These are phyloP conservation scores for Keiferia lycopersicella DNA, from an alignment of 2,888 invertebrate species.

Conservation along the genomic window DNA sequence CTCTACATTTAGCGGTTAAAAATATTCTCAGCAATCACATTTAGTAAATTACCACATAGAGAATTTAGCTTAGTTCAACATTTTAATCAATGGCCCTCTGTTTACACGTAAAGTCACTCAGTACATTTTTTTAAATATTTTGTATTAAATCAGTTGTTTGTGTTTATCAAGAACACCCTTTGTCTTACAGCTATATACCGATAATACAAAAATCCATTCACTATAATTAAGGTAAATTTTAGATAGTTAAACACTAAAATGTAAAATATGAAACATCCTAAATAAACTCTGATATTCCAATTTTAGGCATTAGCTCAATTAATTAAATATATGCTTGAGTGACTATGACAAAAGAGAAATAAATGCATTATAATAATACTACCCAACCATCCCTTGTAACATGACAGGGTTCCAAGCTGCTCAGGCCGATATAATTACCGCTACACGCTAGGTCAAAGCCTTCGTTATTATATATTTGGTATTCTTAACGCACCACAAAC, in stretches of 20 bases:
- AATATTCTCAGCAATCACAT: constrained; percentile 80
- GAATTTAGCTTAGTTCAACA: constrained; percentile 80
- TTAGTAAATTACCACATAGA: constrained; percentile 79
- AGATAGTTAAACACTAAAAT: constrained; percentile 81
- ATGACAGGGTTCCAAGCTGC: constrained; percentile 74
- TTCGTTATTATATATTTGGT: constrained; percentile 79
- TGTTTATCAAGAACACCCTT: constrained; percentile 78
- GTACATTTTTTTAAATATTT: constrained; percentile 75
- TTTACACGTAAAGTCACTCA: constrained; percentile 82
- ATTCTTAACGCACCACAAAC: constrained; percentile 79
- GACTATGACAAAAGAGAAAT: constrained; percentile 79
- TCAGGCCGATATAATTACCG: constrained; percentile 63
- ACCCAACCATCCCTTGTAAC: constrained; percentile 70
- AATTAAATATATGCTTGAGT: constrained; percentile 79
- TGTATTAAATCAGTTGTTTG: constrained; percentile 78
- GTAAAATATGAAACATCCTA: constrained; percentile 81
- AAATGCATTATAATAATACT: constrained; percentile 81
- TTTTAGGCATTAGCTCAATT: constrained; percentile 81
- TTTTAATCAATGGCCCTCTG: constrained; percentile 80
- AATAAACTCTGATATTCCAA: constrained; percentile 82
- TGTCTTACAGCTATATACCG: constrained; percentile 79
- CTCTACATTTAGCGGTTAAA: constrained; percentile 76
- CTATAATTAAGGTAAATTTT: constrained; percentile 82
- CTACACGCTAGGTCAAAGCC: constrained; percentile 72
- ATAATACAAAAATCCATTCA: constrained; percentile 81